Base-by-base conservation (phyloP, 1,140 invertebrate genomes). In the Pseudobourletiella spinata region DNA sequence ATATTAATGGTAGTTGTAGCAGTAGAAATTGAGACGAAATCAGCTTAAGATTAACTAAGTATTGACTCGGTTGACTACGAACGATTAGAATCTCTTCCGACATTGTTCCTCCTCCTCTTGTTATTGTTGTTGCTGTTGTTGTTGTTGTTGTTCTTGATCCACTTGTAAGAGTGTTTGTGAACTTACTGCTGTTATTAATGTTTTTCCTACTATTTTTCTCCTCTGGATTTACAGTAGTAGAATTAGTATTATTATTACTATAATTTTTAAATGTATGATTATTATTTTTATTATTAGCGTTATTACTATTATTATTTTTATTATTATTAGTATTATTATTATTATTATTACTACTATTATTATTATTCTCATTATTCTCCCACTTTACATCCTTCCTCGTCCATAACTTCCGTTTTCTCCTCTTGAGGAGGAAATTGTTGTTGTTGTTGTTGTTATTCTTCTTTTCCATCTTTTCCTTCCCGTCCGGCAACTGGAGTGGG, bases 41-140 rank as follows among this genome's bases (percentile, higher is more conserved):
- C 44, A 48, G 11, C 44, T 15, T 48, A 15, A 48, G 14, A 15
- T 48, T 11, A 48, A 48, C 44, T 51, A 51, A 51, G 48, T 51
- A 51, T 51, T 25, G 48, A 51, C 48, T 51, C 22, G 48, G 8
- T 51, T 51, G 48, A 51, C 48, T 51, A 51, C 48, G 14, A 24
- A 46, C 8, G 22, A 18, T 46, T 14, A 46, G 44, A 39, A 39
- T 39, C n/a, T 39, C 8, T 39, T 39, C n/a, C 8, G n/a, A 39
- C 8, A 39, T 39, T 39, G 32, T n/a, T 39, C 32, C 32, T 11
- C 32, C n/a, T n/a, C n/a, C n/a, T n/a, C n/a, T n/a, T n/a, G n/a
- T n/a, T n/a, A n/a, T n/a, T n/a, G n/a, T n/a, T n/a, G n/a, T n/a
- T 39, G 35, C 35, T 39, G 35, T 39, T 39, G 35, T 39, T 39